Evolutionary conservation across 2,888 invertebrate genomes (phyloP).

Genomic region (Caprella mutica): DNA sequence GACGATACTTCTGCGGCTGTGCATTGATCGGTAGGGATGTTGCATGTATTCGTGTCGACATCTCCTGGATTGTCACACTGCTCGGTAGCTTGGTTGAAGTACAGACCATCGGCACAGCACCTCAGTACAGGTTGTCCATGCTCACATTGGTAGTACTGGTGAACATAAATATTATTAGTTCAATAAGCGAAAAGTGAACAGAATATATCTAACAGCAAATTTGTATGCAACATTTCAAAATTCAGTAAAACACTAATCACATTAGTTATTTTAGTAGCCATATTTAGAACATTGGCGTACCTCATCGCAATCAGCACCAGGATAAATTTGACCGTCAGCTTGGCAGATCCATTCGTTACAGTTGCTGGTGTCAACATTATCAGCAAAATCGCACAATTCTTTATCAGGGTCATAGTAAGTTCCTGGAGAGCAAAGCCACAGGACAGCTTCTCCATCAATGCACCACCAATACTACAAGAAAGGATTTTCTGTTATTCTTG

Average conservation of each 20-base stretch:
- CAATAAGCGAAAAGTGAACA: background rate
- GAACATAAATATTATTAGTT: background rate
- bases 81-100: conserved; percentile 10
- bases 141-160: conserved; percentile 21
- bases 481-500: too few relatives aligned
- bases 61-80: conserved; percentile 7
- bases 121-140: conserved; percentile 13
- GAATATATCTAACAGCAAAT: background rate
- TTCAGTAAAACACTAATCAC: background rate
- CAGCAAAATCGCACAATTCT: conserved; percentile 12
- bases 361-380: conserved; percentile 11
- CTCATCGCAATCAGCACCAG: conserved; percentile 22
- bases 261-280: background rate
- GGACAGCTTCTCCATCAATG: conserved; percentile 7
- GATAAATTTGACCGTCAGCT: conserved; percentile 14
- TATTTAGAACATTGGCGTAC: background rate
- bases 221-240: background rate
- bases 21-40: too few relatives aligned
- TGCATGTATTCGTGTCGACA: conserved; percentile 14
- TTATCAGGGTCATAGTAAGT: conserved; percentile 9
- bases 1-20: too few relatives aligned
- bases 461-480: conserved; percentile 24
- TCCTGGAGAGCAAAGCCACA: conserved; percentile 20
- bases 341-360: conserved; percentile 16
- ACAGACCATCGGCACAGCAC: conserved; percentile 9